Percentiles rank a stretch among this genome's conserved stretches.
Evolutionary conservation across 2,888 invertebrate species (phyloP).

Genomic region (Electrophaes corylata): DNA sequence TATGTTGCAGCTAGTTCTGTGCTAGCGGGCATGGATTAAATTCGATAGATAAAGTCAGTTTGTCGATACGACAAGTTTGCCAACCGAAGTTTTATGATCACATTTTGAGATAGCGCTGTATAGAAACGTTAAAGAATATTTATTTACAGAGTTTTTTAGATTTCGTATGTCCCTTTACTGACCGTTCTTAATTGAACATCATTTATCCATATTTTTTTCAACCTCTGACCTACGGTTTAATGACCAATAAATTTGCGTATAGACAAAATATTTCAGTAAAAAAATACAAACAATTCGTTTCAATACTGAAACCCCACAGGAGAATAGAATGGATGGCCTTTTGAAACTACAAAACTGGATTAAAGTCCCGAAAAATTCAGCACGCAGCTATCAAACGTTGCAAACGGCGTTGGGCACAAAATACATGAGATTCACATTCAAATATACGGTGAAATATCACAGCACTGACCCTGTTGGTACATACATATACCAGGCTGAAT

Average conservation of each 20-base stretch:
- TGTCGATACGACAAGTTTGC: too few species aligned
- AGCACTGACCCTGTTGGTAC: not conserved
- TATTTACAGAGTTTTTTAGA: too few species aligned
- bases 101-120: too few species aligned
- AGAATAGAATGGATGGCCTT: constrained; percentile 9
- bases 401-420: constrained; percentile 14
- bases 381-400: constrained; percentile 19
- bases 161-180: too few species aligned
- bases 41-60: too few species aligned
- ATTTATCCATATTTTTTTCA: too few species aligned
- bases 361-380: constrained; percentile 22
- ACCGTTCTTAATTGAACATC: too few species aligned
- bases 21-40: too few species aligned
- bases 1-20: too few species aligned
- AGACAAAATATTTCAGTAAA: not conserved
- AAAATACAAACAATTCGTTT: constrained; percentile 9
- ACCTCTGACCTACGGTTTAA: too few species aligned
- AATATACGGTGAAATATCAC: constrained; percentile 16
- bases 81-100: too few species aligned
- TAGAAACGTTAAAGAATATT: too few species aligned
- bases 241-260: not conserved
- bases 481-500: not conserved
- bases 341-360: constrained; percentile 17
- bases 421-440: constrained; percentile 20
- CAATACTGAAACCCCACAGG: constrained; percentile 10